Evolutionary conservation across 2,888 invertebrate genomes (phyloP), one percentile per base, ranked within the genome.

Genomic region (Tridacna crocea): DNA sequence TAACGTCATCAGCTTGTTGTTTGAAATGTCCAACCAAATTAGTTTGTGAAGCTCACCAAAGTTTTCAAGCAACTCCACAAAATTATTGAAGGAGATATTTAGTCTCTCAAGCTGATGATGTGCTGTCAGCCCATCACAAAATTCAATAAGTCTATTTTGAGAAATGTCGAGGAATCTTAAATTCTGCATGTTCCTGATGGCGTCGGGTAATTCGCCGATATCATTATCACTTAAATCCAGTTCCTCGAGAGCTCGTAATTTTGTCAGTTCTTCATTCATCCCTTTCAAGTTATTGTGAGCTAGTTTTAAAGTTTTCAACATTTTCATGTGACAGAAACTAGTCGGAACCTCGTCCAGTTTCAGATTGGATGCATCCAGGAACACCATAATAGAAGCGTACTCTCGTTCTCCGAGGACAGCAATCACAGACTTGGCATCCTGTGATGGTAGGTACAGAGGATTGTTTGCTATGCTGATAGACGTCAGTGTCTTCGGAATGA

Each of bases 151-250:
- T 48, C 86, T 82, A 78, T 93, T 93, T 74, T 92, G 87, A 10
- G 92, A 90, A 12, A 98, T 93, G 93, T 98, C 98, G 68, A 99
- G 94, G 95, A 96, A 80, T 60, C 86, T 77, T 61, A 93, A 95
- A 94, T 88, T 89, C 65, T 88, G 87, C 85, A 91, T 80, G 47
- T 88, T 87, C 79, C 84, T 72, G 68, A 91, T 87, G 36, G 83
- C 83, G 68, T 88, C 87, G 0, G 90, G 90, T 6, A 91, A 47
- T 46, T 85, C 79, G 0, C 79, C 73, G 22, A 91, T 22, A 73
- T 92, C 90, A 75, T 92, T 92, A 82, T 91, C 88, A 58, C 88
- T 88, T 17, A 93, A 78, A 79, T 93, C 91, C 22, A 93, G 84
- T 13, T 91, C 87, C 75, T 87, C 86, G 8, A 94, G 83, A 22